Percentiles rank a stretch among this genome's conserved stretches.
These are phyloP conservation scores for Microtus pennsylvanicus DNA, from an alignment of 2,113 vertebrate species.

Conservation along the genomic window DNA sequence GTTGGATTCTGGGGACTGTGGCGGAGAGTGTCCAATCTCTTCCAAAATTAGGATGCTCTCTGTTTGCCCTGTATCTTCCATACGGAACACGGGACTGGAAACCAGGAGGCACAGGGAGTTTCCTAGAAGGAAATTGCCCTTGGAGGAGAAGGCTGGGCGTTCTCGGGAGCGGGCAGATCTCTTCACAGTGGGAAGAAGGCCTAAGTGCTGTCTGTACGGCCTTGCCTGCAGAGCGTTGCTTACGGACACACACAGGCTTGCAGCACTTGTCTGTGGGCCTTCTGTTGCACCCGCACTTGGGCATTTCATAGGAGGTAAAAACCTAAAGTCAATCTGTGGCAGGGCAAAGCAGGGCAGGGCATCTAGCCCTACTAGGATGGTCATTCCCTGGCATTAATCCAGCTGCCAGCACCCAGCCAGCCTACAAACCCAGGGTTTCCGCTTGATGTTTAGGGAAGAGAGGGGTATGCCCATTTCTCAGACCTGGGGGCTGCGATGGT, in stretches of 20 bases:
- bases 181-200: rapidly evolving
- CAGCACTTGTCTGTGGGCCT: rapidly evolving
- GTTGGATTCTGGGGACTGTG: rapidly evolving
- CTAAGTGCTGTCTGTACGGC: rapidly evolving
- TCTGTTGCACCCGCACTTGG: too few relatives aligned
- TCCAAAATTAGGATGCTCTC: not conserved
- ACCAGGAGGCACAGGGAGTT: not conserved
- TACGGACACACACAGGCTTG: rapidly evolving
- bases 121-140: too few relatives aligned
- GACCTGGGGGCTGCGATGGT: rapidly evolving
- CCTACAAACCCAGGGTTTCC: rapidly evolving
- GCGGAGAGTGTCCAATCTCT: not conserved
- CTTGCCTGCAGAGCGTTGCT: rapidly evolving
- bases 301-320: not conserved
- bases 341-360: not conserved
- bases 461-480: rapidly evolving
- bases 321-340: not conserved
- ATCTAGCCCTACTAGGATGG: rapidly evolving
- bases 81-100: not conserved
- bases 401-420: rapidly evolving
- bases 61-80: too few relatives aligned
- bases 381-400: rapidly evolving
- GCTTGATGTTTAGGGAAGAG: rapidly evolving
- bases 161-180: rapidly evolving
- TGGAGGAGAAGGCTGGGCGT: rapidly evolving